phyloP scores from a whole-genome alignment of 2,113 vertebrate species.

The Phycodurus eques region DNA sequence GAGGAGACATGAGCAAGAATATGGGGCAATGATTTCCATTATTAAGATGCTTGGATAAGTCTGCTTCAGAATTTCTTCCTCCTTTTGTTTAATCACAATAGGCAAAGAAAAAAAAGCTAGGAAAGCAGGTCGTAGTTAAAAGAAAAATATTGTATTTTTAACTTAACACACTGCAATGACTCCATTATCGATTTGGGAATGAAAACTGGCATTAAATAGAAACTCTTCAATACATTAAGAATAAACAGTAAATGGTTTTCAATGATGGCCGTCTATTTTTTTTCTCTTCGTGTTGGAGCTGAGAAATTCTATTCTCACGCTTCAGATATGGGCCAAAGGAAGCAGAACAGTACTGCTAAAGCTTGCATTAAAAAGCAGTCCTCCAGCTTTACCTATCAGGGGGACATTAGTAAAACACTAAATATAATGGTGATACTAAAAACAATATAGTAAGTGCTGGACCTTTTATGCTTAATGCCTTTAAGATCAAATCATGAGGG shows the following conservation, averaged over 20 bases:
- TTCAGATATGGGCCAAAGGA: not conserved
- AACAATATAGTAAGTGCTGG: not conserved
- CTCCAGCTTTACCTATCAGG: not conserved
- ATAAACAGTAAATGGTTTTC: conserved; percentile 8
- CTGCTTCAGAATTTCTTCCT: not conserved
- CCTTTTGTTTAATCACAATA: not conserved
- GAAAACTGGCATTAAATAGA: conserved; percentile 20
- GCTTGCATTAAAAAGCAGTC: not conserved
- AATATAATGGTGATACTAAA: conserved; percentile 1
- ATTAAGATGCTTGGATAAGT: not conserved
- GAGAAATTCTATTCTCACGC: not conserved
- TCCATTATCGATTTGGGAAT: conserved; percentile 14
- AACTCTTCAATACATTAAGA: conserved; percentile 5
- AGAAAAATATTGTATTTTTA: not conserved
- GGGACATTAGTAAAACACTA: not conserved
- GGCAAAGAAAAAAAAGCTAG: not conserved
- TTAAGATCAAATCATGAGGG: not conserved
- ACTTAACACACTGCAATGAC: not conserved
- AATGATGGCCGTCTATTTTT: not conserved
- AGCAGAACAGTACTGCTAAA: not conserved
- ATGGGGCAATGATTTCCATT: no score
- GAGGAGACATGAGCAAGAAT: no score
- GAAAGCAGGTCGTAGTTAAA: not conserved
- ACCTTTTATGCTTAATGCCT: conserved; percentile 1
- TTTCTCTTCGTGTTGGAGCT: not conserved